phyloP scores from a whole-genome alignment of 2,888 invertebrate genomes.

The Drosophila mayaguana region DNA sequence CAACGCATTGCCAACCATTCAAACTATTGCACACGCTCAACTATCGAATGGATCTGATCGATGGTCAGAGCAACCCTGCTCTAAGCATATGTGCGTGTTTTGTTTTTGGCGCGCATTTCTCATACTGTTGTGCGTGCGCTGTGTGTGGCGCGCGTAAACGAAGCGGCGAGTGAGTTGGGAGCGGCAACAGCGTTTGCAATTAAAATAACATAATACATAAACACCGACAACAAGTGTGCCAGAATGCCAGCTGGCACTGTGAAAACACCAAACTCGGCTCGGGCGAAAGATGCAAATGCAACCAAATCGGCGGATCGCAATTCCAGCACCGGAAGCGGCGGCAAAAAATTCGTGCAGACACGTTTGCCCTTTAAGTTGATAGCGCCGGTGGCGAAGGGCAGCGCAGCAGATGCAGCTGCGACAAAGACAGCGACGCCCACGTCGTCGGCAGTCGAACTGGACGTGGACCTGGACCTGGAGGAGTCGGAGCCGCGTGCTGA shows the following conservation, averaged over 20 bases:
- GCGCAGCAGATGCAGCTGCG: conserved; percentile 28
- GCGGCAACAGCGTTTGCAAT: not conserved
- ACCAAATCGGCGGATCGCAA: conserved; percentile 44
- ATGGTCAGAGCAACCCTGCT: conserved; percentile 1
- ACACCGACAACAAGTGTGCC: not conserved
- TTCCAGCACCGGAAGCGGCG: conserved; percentile 56
- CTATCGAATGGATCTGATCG: not conserved
- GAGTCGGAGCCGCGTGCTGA: conserved; percentile 31
- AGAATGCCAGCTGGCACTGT: conserved; percentile 54
- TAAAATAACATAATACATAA: conserved; percentile 4
- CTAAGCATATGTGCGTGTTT: conserved; percentile 40
- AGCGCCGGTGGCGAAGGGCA: conserved; percentile 72
- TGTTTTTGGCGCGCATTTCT: conserved; percentile 52
- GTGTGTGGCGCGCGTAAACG: conserved; percentile 21
- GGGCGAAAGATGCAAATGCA: conserved; percentile 43
- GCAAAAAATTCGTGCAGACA: conserved; percentile 88
- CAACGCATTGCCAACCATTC: conserved; percentile 25
- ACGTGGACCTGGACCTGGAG: conserved; percentile 19
- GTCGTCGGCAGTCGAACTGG: conserved; percentile 10
- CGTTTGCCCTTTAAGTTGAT: conserved; percentile 88
- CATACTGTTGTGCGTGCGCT: conserved; percentile 35
- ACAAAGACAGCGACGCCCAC: not conserved
- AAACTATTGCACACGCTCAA: not conserved
- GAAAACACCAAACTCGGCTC: conserved; percentile 60
- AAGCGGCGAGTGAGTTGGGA: not conserved